Evolutionary conservation across 2,888 invertebrate species (phyloP).

Genomic region (Nomada lathburiana): DNA sequence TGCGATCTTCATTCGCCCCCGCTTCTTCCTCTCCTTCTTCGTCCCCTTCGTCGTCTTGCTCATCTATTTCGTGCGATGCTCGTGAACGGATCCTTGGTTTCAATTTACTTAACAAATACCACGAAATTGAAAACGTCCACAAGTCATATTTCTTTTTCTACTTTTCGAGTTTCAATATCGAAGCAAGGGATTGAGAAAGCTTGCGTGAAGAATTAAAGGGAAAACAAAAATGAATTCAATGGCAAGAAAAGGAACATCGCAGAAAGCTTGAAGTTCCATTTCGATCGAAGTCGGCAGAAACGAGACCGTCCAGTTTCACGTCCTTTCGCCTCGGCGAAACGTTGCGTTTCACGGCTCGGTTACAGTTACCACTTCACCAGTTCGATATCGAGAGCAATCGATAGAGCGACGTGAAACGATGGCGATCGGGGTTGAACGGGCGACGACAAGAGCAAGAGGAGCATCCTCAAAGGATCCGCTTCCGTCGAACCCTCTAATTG

Average conservation of each 20-base stretch:
- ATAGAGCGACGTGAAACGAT: conserved; percentile 30
- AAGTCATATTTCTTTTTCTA: too few species aligned
- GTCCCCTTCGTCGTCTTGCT: conserved; percentile 5
- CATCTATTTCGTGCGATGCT: conserved; percentile 17
- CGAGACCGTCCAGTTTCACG: not conserved
- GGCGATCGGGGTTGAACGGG: conserved; percentile 14
- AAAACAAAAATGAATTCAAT: too few species aligned
- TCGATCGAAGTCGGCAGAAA: not conserved
- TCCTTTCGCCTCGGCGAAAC: not conserved
- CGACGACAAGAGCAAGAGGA: conserved; percentile 39
- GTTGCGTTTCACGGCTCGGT: not conserved
- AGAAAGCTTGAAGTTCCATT: not conserved
- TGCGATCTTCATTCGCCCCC: conserved; percentile 51
- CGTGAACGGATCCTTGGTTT: not conserved
- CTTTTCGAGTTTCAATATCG: too few species aligned
- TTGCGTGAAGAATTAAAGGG: too few species aligned
- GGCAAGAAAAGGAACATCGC: not conserved
- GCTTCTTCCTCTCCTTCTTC: conserved; percentile 14
- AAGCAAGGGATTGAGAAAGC: too few species aligned
- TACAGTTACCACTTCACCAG: not conserved
- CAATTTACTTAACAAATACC: too few species aligned
- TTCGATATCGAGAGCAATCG: conserved; percentile 26
- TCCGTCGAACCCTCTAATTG: conserved; percentile 77
- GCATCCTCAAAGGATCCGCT: conserved; percentile 58
- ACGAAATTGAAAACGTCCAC: too few species aligned